These are phyloP conservation scores for Scomber japonicus DNA, from an alignment of 2,113 vertebrate genomes.

Conservation along the genomic window DNA sequence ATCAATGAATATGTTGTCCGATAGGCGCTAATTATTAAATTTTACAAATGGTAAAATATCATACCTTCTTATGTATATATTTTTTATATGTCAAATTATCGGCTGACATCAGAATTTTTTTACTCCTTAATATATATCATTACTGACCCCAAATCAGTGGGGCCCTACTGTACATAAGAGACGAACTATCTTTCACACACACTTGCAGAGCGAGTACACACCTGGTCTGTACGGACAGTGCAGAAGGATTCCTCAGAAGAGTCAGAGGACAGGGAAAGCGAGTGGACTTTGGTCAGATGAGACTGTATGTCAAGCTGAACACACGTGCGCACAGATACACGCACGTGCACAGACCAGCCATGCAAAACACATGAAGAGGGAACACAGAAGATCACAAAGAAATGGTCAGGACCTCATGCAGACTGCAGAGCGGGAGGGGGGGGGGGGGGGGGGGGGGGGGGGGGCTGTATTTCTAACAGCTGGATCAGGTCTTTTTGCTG, in stretches of 20 bases:
- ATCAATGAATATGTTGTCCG: too few species aligned
- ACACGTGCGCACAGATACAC: conserved; percentile 7
- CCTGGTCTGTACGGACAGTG: conserved; percentile 90
- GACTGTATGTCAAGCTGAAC: conserved; percentile 85
- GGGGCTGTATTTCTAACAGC: too few species aligned
- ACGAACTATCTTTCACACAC: neutral
- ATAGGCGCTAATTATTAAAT: too few species aligned
- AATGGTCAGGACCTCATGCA: neutral
- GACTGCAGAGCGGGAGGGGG: neutral
- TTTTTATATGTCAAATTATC: too few species aligned
- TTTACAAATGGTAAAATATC: too few species aligned
- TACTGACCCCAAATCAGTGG: too few species aligned
- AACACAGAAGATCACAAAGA: conserved; percentile 34
- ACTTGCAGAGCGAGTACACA: conserved; percentile 65
- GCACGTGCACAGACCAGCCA: conserved; percentile 30
- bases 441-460: too few species aligned
- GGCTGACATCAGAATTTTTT: too few species aligned
- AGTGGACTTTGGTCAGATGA: conserved; percentile 90
- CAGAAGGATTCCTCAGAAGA: conserved; percentile 91
- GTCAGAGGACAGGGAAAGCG: conserved; percentile 90
- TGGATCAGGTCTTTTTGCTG: neutral
- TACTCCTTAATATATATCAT: too few species aligned
- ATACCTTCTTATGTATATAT: too few species aligned
- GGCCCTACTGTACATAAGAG: too few species aligned
- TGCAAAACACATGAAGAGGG: conserved; percentile 54